phyloP scores from a whole-genome alignment of 2,113 vertebrate species.

The Nothoprocta perdicaria region DNA sequence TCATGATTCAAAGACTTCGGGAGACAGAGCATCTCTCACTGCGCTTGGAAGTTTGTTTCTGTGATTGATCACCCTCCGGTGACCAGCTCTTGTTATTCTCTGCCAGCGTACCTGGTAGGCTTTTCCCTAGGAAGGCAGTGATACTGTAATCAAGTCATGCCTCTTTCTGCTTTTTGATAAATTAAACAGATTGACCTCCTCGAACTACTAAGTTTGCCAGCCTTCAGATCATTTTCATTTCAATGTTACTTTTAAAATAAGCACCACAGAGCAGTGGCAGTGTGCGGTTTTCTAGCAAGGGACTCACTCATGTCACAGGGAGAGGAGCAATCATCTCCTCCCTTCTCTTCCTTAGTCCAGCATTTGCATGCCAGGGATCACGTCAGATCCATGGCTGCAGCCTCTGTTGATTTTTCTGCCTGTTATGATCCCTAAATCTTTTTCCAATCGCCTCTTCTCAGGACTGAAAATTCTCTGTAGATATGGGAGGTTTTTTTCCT shows the following conservation, averaged over 20 bases:
- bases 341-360: background rate
- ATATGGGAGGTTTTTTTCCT: background rate
- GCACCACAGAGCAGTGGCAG: background rate
- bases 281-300: background rate
- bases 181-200: constrained; percentile 54
- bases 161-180: constrained; percentile 24
- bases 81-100: constrained; percentile 32
- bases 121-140: constrained; percentile 32
- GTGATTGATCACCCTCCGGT: constrained; percentile 49
- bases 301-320: background rate
- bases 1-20: constrained; percentile 40
- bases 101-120: constrained; percentile 32
- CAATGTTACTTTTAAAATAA: constrained; percentile 54
- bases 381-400: background rate
- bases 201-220: constrained; percentile 45
- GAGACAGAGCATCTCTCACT: constrained; percentile 32
- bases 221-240: constrained; percentile 35
- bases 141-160: constrained; percentile 50
- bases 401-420: background rate
- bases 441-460: background rate
- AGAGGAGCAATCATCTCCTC: background rate
- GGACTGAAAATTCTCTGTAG: background rate
- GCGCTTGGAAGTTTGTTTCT: constrained; percentile 34
- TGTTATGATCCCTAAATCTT: background rate
- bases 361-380: background rate